A percentile compares a stretch with the other conserved stretches of the same genome.
phyloP scores from a whole-genome alignment of 2,113 vertebrate genomes.

The Cinclus cinclus region DNA sequence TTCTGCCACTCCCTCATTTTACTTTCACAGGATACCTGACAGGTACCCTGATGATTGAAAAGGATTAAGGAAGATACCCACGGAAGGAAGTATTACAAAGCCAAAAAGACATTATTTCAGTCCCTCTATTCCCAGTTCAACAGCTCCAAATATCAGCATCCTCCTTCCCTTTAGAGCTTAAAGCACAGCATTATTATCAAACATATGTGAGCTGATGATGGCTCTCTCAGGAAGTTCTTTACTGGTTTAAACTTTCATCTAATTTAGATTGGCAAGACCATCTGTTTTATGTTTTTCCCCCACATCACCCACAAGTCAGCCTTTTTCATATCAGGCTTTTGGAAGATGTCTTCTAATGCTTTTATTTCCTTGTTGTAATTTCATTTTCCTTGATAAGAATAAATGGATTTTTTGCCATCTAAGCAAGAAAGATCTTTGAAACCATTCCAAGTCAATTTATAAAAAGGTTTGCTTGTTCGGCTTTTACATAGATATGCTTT shows the following conservation, averaged over 20 bases:
- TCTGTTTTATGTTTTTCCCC: neutral
- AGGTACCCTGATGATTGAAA: neutral
- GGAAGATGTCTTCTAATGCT: conserved; percentile 1
- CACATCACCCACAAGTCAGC: neutral
- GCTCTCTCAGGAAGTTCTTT: conserved; percentile 69
- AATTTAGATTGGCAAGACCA: conserved; percentile 65
- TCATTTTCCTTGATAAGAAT: neutral
- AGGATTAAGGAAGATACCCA: neutral
- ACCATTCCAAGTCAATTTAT: neutral
- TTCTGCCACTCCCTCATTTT: neutral
- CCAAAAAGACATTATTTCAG: neutral
- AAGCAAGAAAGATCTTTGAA: neutral
- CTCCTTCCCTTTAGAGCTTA: neutral
- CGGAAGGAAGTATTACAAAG: neutral
- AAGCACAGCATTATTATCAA: conserved; percentile 51
- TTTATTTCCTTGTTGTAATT: conserved; percentile 19
- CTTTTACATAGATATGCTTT: neutral
- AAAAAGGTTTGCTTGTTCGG: neutral
- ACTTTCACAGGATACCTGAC: neutral
- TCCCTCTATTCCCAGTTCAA: neutral
- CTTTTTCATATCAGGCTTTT: conserved; percentile 37
- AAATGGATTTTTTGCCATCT: neutral
- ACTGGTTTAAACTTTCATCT: conserved; percentile 61
- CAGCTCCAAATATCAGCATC: conserved; percentile 23
- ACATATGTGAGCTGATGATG: neutral